Conservation (phyloP, 1,140 invertebrate species). For the Ceratosolen solmsi region DNA sequence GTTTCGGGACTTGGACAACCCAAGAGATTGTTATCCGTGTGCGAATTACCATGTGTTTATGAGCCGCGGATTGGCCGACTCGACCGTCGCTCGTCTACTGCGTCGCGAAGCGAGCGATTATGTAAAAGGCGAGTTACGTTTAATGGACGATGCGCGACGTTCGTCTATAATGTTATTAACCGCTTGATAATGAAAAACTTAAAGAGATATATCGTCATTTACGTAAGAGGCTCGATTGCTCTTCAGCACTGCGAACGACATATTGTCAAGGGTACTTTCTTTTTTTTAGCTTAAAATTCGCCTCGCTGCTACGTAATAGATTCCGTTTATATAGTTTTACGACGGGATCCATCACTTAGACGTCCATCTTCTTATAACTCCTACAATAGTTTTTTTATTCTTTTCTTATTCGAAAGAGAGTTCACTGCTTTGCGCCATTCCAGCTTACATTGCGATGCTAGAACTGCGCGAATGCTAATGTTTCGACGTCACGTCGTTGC, state of each 20-base stretch:
- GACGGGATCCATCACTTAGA: too few relatives aligned
- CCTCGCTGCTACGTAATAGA: too few relatives aligned
- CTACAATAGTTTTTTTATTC: too few relatives aligned
- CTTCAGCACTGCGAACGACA: background rate
- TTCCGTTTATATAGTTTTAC: too few relatives aligned
- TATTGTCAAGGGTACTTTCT: background rate
- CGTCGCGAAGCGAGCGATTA: background rate
- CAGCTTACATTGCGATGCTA: background rate
- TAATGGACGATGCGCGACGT: background rate
- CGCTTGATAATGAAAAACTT: background rate
- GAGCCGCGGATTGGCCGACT: background rate
- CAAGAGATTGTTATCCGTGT: background rate
- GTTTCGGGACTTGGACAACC: slow-evolving; percentile 9
- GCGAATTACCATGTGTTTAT: slow-evolving; percentile 6
- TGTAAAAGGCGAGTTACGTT: background rate
- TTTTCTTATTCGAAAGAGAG: background rate
- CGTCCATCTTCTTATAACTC: too few relatives aligned
- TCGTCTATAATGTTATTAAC: background rate
- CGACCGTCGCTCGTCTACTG: background rate
- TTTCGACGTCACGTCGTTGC: background rate
- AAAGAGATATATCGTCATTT: background rate
- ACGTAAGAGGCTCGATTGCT: background rate
- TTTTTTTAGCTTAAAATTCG: too few relatives aligned
- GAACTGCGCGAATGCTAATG: background rate
- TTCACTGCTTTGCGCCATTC: background rate